Conservation (phyloP, 2,797 vertebrate species). For the Sarcophilus harrisii region DNA sequence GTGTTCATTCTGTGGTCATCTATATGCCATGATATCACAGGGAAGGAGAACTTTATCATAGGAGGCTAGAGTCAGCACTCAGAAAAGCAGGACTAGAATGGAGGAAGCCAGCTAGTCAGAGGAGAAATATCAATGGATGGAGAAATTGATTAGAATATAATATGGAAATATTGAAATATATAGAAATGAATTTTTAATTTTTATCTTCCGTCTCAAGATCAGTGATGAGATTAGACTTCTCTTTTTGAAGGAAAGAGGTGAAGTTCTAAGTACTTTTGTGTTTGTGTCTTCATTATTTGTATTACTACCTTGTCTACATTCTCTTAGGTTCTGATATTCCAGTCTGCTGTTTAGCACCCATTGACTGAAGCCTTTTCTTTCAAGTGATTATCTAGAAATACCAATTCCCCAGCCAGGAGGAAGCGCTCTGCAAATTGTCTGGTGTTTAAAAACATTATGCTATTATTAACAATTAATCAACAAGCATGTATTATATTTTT, state of each 20-base stretch:
- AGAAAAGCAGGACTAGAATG: slow-evolving; percentile 69
- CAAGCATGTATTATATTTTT: not conserved
- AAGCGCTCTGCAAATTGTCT: not conserved
- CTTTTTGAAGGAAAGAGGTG: not conserved
- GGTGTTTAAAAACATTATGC: not conserved
- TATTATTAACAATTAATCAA: not conserved
- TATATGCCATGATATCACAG: not conserved
- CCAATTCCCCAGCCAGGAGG: not conserved
- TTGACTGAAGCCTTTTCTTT: not conserved
- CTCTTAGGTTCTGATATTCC: not conserved
- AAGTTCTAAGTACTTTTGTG: not conserved
- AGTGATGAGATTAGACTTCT: slow-evolving; percentile 16
- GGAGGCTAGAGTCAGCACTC: slow-evolving; percentile 47
- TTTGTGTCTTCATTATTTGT: not conserved
- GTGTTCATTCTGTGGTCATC: not conserved
- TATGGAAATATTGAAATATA: slow-evolving; percentile 58
- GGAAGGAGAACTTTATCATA: not conserved
- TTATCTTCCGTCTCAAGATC: slow-evolving; percentile 54
- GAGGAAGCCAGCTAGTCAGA: slow-evolving; percentile 57
- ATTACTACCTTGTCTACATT: not conserved
- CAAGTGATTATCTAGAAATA: not conserved
- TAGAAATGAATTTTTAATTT: slow-evolving; percentile 51
- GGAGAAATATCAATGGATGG: slow-evolving; percentile 70
- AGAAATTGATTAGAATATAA: slow-evolving; percentile 66
- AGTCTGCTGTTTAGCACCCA: not conserved